Base-by-base conservation (phyloP, 2,888 invertebrate species). In the Biston betularia region DNA sequence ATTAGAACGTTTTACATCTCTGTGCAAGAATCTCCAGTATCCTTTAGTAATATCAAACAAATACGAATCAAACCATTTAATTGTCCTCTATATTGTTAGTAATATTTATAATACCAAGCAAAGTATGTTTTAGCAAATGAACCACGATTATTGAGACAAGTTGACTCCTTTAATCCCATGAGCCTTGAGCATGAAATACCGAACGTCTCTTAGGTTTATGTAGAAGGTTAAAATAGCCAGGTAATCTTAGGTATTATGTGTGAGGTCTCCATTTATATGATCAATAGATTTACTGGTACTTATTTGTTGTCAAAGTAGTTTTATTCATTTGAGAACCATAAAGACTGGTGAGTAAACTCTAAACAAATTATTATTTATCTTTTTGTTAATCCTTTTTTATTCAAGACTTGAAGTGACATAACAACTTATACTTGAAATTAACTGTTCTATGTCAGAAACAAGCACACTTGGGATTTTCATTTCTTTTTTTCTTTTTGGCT, bases 61-160 rank as follows among this genome's bases (percentile, higher is more conserved):
- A 24, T 35, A 35, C 0, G 6, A 3, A 49, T 24, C 35, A n/a
- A n/a, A n/a, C 6, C 3, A n/a, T 24, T 24, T 24, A 35, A 9
- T 52, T 38, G 1, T 10, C n/a, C 0, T 5, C 2, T 38, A 52
- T 14, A 12, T 35, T 45, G 49, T 58, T 40, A 49, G 33, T 49
- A 50, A 6, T 11, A 57, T 53, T 60, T 46, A 34, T 57, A 53
- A 49, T 49, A 67, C 24, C 34, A 14, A 15, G 63, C 58, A 63
- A 58, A 62, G 57, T 63, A 59, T 63, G 48, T 8, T n/a, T 66
- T 54, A 62, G 62, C 57, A 57, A 57, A 66, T 66, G 58, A 52
- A 49, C 44, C 14, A 33, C 34, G 52, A 66, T 61, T 57, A 65
- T 49, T 46, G 53, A 49, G 57, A 54, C 66, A 53, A 52, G 38